A percentile compares a stretch with the other conserved stretches of the same genome.
Evolutionary conservation across 2,888 invertebrate genomes (phyloP).

Genomic region (Cheilosia scutellata): DNA sequence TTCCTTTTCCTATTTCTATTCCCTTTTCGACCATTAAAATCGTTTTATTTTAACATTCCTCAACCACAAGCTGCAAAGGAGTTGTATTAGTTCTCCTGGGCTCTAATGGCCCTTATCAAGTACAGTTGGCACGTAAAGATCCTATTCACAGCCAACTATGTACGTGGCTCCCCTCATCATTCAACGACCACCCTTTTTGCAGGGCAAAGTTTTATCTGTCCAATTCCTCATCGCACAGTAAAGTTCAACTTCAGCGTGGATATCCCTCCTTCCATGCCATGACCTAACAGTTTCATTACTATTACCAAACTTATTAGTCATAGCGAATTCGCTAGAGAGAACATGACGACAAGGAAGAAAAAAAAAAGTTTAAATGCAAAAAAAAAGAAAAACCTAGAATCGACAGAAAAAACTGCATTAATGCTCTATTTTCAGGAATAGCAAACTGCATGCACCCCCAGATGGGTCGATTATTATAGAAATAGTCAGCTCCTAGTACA

Average conservation of each 20-base stretch:
- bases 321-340: constrained; percentile 15
- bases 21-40: too few relatives aligned
- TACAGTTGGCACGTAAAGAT: too few relatives aligned
- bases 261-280: constrained; percentile 29
- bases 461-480: constrained; percentile 42
- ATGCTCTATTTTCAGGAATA: constrained; percentile 52
- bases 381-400: constrained; percentile 41
- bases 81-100: too few relatives aligned
- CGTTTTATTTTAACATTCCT: too few relatives aligned
- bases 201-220: neutral
- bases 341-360: constrained; percentile 3
- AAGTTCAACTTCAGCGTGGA: constrained; percentile 33
- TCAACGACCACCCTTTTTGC: too few relatives aligned
- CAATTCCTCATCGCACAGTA: neutral
- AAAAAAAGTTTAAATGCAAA: constrained; percentile 12
- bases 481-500: constrained; percentile 7
- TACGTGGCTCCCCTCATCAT: too few relatives aligned
- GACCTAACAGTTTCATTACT: constrained; percentile 49
- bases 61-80: too few relatives aligned
- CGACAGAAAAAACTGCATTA: constrained; percentile 45
- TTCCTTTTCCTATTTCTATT: too few relatives aligned
- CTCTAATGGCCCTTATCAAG: too few relatives aligned
- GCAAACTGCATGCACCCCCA: constrained; percentile 35
- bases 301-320: constrained; percentile 66
- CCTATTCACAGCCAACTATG: too few relatives aligned